phyloP scores from a whole-genome alignment of 2,113 vertebrate species.

The Protobothrops flavoviridis region DNA sequence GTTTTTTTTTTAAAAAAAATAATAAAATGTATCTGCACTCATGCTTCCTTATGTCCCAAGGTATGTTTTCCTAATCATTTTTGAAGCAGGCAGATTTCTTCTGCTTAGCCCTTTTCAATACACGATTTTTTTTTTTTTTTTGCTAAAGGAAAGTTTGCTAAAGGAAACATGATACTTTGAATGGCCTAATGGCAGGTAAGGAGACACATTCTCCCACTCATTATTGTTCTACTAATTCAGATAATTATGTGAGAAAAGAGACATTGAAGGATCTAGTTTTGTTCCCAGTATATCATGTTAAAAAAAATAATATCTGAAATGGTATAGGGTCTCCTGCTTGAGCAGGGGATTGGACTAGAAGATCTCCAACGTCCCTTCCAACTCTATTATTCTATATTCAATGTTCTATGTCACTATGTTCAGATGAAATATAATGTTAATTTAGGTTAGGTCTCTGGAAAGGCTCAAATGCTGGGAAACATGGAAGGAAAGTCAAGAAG shows the following conservation, averaged over 20 bases:
- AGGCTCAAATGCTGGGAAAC: background rate
- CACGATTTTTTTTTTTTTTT: background rate
- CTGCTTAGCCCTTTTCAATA: background rate
- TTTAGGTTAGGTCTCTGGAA: background rate
- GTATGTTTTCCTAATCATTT: background rate
- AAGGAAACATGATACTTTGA: background rate
- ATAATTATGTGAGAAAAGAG: background rate
- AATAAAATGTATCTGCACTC: background rate
- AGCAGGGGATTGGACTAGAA: too few species aligned
- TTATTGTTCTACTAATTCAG: background rate
- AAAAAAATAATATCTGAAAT: background rate
- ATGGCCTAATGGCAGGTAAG: background rate
- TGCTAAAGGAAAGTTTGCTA: background rate
- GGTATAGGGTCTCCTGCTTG: background rate
- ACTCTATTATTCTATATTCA: background rate
- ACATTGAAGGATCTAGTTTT: background rate
- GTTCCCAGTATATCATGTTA: background rate
- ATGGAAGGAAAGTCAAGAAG: background rate
- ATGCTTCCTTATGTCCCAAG: background rate
- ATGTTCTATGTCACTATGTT: background rate
- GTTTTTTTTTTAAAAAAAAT: background rate
- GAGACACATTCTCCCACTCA: too few species aligned
- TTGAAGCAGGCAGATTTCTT: background rate
- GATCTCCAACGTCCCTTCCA: background rate
- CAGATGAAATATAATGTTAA: background rate